Conservation (phyloP, 2,113 vertebrate species). For the mouse (Mus musculus) region GRCm39 chr7:112573501-112574000, state of each 20-base stretch:
- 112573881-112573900: background rate
- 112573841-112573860: background rate
- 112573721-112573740: background rate
- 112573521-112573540: background rate
- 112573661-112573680: background rate
- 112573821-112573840: background rate
- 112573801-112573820: background rate
- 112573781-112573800: background rate
- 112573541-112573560: background rate
- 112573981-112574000: background rate
- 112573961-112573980: background rate
- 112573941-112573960: background rate
- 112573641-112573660: background rate
- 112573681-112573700: background rate
- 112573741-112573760: too few relatives aligned
- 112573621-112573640: background rate
- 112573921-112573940: background rate
- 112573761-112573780: background rate
- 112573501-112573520: background rate
- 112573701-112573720: background rate
- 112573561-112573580: background rate
- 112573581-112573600: background rate
- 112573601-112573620: background rate
- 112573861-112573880: background rate
- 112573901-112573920: background rate